Evolutionary conservation across 2,113 vertebrate species (phyloP).

Genomic region (Pampusana beccarii): DNA sequence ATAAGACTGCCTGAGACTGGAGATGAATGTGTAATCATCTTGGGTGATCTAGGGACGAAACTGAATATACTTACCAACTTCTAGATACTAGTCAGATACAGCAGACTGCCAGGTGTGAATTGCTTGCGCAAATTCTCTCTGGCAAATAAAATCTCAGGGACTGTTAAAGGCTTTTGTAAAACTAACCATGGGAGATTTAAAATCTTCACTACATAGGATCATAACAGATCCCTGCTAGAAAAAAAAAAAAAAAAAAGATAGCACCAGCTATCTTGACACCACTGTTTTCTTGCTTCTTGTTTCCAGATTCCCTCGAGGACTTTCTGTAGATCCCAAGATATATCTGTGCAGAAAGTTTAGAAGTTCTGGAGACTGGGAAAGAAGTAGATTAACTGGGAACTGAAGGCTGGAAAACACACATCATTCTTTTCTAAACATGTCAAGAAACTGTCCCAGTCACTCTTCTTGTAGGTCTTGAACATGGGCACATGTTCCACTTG

Average conservation of each 20-base stretch:
- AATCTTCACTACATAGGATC: neutral
- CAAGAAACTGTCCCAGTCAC: neutral
- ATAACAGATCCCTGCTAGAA: neutral
- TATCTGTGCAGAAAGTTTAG: neutral
- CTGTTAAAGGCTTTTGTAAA: neutral
- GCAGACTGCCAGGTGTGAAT: neutral
- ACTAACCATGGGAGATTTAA: neutral
- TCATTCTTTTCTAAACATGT: neutral
- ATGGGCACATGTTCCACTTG: no score
- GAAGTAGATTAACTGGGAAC: neutral
- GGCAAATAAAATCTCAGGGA: neutral
- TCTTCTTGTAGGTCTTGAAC: neutral
- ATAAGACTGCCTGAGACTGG: neutral
- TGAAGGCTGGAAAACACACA: neutral
- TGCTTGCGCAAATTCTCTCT: neutral
- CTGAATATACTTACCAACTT: neutral
- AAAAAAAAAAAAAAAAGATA: neutral
- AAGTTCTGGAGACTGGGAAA: neutral
- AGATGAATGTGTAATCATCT: neutral
- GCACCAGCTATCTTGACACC: neutral
- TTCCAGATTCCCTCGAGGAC: neutral
- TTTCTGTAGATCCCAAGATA: neutral
- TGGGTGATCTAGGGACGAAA: neutral
- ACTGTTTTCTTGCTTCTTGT: neutral
- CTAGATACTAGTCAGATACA: neutral